These are phyloP conservation scores for Phaenicophaeus curvirostris DNA, from an alignment of 2,797 vertebrate species.

Conservation along the genomic window DNA sequence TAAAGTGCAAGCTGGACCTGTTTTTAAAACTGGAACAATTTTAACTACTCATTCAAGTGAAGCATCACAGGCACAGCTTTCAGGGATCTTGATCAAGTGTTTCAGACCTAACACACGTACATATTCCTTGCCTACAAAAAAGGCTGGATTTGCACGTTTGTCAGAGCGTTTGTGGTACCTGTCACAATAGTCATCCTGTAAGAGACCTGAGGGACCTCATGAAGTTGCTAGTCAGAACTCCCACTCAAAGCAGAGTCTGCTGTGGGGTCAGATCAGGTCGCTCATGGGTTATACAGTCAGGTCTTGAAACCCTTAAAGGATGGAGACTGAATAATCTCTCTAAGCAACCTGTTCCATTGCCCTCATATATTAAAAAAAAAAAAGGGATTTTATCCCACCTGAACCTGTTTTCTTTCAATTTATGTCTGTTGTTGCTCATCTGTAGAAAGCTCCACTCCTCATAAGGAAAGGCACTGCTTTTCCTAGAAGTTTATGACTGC, in stretches of 20 bases:
- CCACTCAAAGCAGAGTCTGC: not conserved
- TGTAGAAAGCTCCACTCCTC: not conserved
- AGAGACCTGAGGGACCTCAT: not conserved
- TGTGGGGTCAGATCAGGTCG: not conserved
- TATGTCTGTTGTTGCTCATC: not conserved
- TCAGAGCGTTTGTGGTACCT: not conserved
- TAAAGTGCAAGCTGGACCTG: not conserved
- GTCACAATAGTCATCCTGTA: not conserved
- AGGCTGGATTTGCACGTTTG: not conserved
- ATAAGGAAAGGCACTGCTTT: not conserved
- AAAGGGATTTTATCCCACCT: not conserved
- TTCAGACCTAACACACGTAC: not conserved
- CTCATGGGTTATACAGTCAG: not conserved
- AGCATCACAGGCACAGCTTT: not conserved
- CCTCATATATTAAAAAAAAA: not conserved
- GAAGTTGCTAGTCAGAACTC: not conserved
- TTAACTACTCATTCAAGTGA: not conserved
- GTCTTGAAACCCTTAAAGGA: not conserved
- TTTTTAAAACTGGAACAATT: not conserved
- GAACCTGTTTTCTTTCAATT: not conserved
- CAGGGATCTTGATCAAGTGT: not conserved
- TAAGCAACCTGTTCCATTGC: not conserved
- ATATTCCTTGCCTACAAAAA: not conserved
- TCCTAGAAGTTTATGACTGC: not conserved
- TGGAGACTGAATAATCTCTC: not conserved